A percentile compares a stretch with the other conserved stretches of the same genome.
Conservation (phyloP, 2,113 vertebrate genomes). For the Halichoeres trimaculatus region DNA sequence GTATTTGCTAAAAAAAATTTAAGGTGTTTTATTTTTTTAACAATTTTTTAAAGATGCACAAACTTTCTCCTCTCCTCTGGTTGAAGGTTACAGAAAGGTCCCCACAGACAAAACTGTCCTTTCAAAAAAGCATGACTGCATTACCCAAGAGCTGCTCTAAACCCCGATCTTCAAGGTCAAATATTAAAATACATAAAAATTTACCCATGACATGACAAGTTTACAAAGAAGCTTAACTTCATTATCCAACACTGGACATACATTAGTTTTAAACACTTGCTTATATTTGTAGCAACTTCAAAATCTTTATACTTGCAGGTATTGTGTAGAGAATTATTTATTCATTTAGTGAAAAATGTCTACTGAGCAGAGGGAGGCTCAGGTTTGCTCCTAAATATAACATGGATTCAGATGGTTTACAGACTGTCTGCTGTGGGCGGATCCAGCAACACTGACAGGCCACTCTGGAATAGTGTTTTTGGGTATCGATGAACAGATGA, state of each 20-base stretch:
- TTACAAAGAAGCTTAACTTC: not conserved
- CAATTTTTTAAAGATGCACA: not conserved
- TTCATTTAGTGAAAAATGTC: not conserved
- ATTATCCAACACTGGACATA: not conserved
- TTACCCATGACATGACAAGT: not conserved
- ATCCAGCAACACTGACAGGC: not conserved
- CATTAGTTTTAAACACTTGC: not conserved
- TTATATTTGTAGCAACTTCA: not conserved
- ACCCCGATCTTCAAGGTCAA: not conserved
- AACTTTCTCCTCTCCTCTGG: not conserved
- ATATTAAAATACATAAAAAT: not conserved
- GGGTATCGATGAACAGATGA: not conserved
- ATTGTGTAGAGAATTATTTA: not conserved
- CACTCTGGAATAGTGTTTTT: not conserved
- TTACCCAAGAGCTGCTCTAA: constrained; percentile 5
- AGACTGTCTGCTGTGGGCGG: not conserved
- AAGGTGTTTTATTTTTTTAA: too few relatives aligned
- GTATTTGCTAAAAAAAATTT: too few relatives aligned
- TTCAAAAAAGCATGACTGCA: constrained; percentile 17
- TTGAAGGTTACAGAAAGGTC: not conserved
- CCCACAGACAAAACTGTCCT: constrained; percentile 1
- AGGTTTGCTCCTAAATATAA: not conserved
- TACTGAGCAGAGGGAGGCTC: not conserved
- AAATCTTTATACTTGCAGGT: not conserved
- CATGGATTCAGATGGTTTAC: not conserved